Base-by-base conservation (phyloP, 2,113 vertebrate genomes). In the Pseudorhombus dupliciocellatus region DNA sequence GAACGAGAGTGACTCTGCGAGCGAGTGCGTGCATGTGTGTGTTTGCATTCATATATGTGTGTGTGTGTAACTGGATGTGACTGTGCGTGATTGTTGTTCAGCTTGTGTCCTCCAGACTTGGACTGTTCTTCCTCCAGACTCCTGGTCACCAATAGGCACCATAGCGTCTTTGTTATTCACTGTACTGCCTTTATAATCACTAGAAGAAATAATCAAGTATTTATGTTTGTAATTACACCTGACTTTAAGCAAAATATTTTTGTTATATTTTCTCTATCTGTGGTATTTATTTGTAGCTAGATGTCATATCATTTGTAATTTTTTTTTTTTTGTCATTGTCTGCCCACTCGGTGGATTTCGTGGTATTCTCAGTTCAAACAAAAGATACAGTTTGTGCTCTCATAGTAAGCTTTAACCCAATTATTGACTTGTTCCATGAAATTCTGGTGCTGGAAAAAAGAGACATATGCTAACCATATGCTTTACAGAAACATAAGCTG, bases 221-320 rank as follows among this genome's bases (percentile, higher is more conserved):
- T 93, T 93, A 93, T 93, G 89, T 93, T 90, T 94, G 92, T 93
- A 93, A 93, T 92, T 93, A 92, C 91, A 90, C 82, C 80, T 77
- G 84, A 91, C 75, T 77, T 83, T 90, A 89, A 91, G 83, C 81
- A 76, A 89, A 86, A 82, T 87, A 89, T 90, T 88, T 46, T 90
- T 92, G 80, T 90, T 91, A 82, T 91, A 86, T 92, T 91, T 91
- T 91, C 83, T 91, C 83, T 91, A 90, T 91, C 88, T 92, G 90
- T 93, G 92, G 90, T 93, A 93, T 94, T 94, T 94, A 93, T 94
- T 93, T 94, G 82, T 91, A 92, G 88, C 83, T 90, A 90, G 86
- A 90, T 61, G 68, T 90, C 85, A 81, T 91, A 77, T 88, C 25
- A 59, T 87, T 75, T 59, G 26, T 72, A 44, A 48, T 77, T 60